Percentiles rank a stretch among this genome's conserved stretches.
phyloP scores from a whole-genome alignment of 2,888 invertebrate species.

The Epirrhoe alternata region DNA sequence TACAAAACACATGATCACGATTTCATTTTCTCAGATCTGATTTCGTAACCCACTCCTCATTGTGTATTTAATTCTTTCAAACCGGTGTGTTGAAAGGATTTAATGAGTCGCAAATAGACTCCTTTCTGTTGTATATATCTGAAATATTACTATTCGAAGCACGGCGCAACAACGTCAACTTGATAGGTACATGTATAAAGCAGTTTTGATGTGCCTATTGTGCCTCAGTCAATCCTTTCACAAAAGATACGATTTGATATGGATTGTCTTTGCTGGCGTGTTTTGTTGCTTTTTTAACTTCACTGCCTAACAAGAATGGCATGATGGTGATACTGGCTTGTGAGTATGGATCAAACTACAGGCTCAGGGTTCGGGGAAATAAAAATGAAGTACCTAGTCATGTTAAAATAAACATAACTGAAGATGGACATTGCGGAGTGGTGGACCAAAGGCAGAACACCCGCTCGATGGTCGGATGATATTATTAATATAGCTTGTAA shows the following conservation, averaged over 20 bases:
- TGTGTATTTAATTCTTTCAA: too few species aligned
- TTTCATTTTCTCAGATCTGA: too few species aligned
- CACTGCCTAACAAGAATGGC: neutral
- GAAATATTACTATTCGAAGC: neutral
- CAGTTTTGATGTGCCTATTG: slow-evolving; percentile 19
- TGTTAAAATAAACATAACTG: too few species aligned
- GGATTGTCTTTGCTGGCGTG: slow-evolving; percentile 26
- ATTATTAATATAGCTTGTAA: too few species aligned
- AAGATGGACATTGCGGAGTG: too few species aligned
- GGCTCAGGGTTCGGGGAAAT: neutral
- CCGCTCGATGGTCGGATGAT: too few species aligned
- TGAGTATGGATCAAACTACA: neutral
- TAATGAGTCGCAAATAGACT: too few species aligned
- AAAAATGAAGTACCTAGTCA: too few species aligned
- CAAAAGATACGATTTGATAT: slow-evolving; percentile 17
- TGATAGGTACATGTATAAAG: slow-evolving; percentile 4
- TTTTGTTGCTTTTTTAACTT: slow-evolving; percentile 14
- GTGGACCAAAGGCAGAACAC: too few species aligned
- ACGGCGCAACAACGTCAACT: neutral
- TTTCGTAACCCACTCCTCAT: too few species aligned
- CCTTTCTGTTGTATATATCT: neutral
- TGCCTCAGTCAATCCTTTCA: slow-evolving; percentile 31
- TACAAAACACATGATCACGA: too few species aligned
- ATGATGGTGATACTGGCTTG: neutral
- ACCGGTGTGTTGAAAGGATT: too few species aligned